Conservation (phyloP, 2,888 invertebrate species). For the Microdon myrmicae region DNA sequence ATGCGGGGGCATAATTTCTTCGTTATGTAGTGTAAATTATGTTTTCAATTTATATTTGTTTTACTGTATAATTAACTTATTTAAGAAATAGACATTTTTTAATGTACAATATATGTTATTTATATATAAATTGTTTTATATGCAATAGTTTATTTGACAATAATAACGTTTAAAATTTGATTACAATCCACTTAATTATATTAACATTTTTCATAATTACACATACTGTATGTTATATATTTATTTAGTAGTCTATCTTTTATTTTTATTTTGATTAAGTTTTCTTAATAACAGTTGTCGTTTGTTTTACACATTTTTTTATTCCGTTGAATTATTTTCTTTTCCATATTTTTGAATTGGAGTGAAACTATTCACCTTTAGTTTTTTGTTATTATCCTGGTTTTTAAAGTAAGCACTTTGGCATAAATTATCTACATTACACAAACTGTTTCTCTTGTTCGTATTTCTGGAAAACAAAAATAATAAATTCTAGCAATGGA, state of each 20-base stretch:
- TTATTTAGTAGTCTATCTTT: constrained; percentile 10
- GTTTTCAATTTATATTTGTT: constrained; percentile 19
- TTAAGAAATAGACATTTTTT: constrained; percentile 46
- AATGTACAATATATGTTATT: constrained; percentile 47
- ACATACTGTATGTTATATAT: constrained; percentile 12
- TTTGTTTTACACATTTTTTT: not conserved
- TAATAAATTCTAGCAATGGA: no score
- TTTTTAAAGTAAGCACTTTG: no score
- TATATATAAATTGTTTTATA: constrained; percentile 49
- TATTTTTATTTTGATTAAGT: no score
- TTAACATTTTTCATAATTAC: constrained; percentile 27
- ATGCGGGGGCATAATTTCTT: constrained; percentile 29
- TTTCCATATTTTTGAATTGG: constrained; percentile 8
- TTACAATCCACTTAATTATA: constrained; percentile 37
- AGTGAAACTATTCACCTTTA: no score
- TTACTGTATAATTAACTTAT: constrained; percentile 43
- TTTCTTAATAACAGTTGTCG: no score
- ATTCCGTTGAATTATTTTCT: constrained; percentile 9
- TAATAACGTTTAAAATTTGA: constrained; percentile 50
- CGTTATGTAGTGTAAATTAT: constrained; percentile 2
- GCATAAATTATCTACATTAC: no score
- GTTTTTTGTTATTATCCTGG: no score
- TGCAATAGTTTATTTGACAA: constrained; percentile 43
- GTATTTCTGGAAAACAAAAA: no score
- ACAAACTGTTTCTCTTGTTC: no score